Percentiles rank a stretch among this genome's conserved stretches.
phyloP scores from a whole-genome alignment of 2,888 invertebrate genomes.

The Philaethria dido region DNA sequence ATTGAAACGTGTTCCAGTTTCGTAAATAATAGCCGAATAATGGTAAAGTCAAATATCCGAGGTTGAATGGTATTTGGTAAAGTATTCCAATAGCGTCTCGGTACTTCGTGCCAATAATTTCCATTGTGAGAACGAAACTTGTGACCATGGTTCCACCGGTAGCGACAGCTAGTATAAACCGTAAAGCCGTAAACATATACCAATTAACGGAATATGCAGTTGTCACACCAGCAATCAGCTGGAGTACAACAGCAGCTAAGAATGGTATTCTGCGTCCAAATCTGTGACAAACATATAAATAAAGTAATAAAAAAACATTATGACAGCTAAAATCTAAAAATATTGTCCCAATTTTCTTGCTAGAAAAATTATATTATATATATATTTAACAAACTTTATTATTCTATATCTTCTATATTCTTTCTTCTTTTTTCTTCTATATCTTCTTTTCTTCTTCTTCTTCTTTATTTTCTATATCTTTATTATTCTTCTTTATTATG shows the following conservation, averaged over 20 bases:
- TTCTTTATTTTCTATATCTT: no score
- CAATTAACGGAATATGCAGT: constrained; percentile 88
- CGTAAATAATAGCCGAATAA: constrained; percentile 86
- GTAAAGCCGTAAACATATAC: constrained; percentile 86
- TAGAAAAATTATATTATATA: no score
- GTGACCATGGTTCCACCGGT: constrained; percentile 94
- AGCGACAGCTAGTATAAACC: constrained; percentile 89
- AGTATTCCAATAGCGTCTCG: constrained; percentile 89
- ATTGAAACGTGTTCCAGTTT: constrained; percentile 87
- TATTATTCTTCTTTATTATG: no score
- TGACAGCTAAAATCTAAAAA: no score
- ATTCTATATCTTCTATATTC: no score
- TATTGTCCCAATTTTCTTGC: no score
- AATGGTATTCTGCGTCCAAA: constrained; percentile 90
- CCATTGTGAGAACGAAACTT: constrained; percentile 88
- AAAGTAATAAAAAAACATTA: no score
- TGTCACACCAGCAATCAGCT: constrained; percentile 87
- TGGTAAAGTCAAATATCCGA: constrained; percentile 87
- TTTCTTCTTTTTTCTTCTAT: no score
- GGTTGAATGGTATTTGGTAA: constrained; percentile 87
- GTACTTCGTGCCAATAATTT: constrained; percentile 84
- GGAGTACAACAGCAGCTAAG: constrained; percentile 88
- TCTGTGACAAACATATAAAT: constrained; percentile 67
- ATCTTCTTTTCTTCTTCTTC: no score
- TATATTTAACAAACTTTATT: no score